Percentiles rank a stretch among this genome's conserved stretches.
Conservation (phyloP, 2,797 vertebrate genomes). For the Smutsia temminckii region DNA sequence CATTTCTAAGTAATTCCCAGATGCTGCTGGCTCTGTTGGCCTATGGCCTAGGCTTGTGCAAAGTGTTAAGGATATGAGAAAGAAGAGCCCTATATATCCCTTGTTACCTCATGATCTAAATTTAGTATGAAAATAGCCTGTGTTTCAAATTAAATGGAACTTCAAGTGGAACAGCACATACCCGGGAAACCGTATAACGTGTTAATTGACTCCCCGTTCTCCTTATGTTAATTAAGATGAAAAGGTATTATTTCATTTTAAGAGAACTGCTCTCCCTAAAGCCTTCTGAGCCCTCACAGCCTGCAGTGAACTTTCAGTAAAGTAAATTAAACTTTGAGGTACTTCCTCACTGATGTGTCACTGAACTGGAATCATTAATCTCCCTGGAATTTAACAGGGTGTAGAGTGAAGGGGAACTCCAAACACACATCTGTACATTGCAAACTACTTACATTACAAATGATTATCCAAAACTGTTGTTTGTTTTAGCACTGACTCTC, state of each 20-base stretch:
- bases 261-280: slow-evolving; percentile 1
- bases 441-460: background rate
- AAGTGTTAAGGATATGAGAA: background rate
- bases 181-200: background rate
- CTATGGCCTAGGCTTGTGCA: background rate
- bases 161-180: background rate
- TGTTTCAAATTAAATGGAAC: background rate
- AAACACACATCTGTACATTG: too few species aligned
- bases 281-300: background rate
- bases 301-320: background rate
- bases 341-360: background rate
- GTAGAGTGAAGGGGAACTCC: background rate
- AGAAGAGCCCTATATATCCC: background rate
- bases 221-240: slow-evolving; percentile 29
- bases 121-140: slow-evolving; percentile 8
- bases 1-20: background rate
- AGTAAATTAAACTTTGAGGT: background rate
- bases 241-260: background rate
- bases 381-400: background rate
- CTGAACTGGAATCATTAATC: background rate
- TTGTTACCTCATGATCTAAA: background rate
- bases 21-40: background rate
- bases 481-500: background rate
- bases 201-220: slow-evolving; percentile 34
- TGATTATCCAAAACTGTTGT: background rate